These are phyloP conservation scores for Marronus borbonicus DNA, from an alignment of 2,888 invertebrate species.

Conservation along the genomic window DNA sequence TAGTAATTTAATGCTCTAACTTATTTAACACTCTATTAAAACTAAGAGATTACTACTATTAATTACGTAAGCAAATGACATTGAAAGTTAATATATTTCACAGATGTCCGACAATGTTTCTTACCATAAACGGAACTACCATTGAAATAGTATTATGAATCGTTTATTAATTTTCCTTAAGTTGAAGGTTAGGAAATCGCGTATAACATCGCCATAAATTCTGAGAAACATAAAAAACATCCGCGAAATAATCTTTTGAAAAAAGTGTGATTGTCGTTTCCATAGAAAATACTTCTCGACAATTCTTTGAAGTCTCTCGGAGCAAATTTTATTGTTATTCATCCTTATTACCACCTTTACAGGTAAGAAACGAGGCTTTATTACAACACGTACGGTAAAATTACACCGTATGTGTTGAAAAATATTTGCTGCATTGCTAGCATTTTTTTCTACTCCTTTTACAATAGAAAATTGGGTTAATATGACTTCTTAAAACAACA, in stretches of 20 bases:
- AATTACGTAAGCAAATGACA: constrained; percentile 19
- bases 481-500: too few species aligned
- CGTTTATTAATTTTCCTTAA: too few species aligned
- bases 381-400: neutral
- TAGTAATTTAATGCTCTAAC: too few species aligned
- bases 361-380: constrained; percentile 17
- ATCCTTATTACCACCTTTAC: neutral
- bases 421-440: neutral
- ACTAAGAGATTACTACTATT: neutral
- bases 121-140: neutral
- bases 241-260: too few species aligned
- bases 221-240: too few species aligned
- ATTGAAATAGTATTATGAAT: too few species aligned
- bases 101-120: neutral
- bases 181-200: too few species aligned
- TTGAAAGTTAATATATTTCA: constrained; percentile 15
- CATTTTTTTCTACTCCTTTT: neutral
- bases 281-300: constrained; percentile 4
- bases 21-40: too few species aligned
- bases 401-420: neutral
- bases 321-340: constrained; percentile 18
- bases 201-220: too few species aligned
- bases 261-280: neutral
- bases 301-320: constrained; percentile 25
- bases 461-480: too few species aligned